Evolutionary conservation across 2,797 vertebrate species (phyloP), one percentile per base, ranked within the genome.

Genomic region (Typhlichthys eigenmanni): DNA sequence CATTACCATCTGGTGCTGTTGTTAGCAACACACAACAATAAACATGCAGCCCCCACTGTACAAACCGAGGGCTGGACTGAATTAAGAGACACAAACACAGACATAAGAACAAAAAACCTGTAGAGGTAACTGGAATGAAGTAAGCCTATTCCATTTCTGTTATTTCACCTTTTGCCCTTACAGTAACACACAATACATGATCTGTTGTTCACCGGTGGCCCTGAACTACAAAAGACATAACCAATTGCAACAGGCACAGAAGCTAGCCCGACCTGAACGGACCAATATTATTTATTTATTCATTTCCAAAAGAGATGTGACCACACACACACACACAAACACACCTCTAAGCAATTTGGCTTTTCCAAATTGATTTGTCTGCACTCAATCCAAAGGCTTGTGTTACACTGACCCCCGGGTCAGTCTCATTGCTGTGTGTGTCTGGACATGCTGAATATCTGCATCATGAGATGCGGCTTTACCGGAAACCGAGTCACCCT

Each of bases 1-100:
- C 75, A 69, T 83, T 81, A 75, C 66, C 83, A 90, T 87, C 80
- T 86, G 88, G 12, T 65, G 85, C 81, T 87, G 86, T 87, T 90
- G 76, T 86, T 87, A 91, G 85, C 82, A 89, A 88, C 85, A 84
- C 53, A 50, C 73, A 81, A 75, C 81, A 85, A 85, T 89, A 91
- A 91, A 89, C 86, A 87, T 70, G 54, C 71, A 17, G 55, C 34
- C 47, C 38, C 14, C 17, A 62, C 53, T 78, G 62, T 75, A 82
- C 65, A 76, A 81, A 88, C 65, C 56, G 2, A 79, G 64, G 78
- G 76, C 76, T 84, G 80, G 67, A 55, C 69, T 61, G 68, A 80
- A 79, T 89, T 86, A 82, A 58, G 34, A 76, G 55, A 75, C 71
- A 79, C 77, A 79, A 75, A 84, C 76, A 78, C 68, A 55, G 34